A percentile compares a stretch with the other conserved stretches of the same genome.
These are phyloP conservation scores for Erannis defoliaria DNA, from an alignment of 2,888 invertebrate genomes.

Conservation along the genomic window DNA sequence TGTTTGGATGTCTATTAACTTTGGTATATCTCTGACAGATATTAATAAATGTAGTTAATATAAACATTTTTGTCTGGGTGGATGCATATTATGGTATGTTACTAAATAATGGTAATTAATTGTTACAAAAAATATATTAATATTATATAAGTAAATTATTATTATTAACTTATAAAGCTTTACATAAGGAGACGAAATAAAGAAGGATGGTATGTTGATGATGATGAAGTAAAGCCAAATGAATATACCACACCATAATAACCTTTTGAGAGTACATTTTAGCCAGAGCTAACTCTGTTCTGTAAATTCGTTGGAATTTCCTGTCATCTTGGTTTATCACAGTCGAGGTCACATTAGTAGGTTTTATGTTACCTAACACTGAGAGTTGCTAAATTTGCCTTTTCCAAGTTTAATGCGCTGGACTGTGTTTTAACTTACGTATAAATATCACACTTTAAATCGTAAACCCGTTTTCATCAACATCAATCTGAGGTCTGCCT, in stretches of 20 bases:
- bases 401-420: neutral
- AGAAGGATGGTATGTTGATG: too few relatives aligned
- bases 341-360: neutral
- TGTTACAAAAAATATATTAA: too few relatives aligned
- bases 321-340: slow-evolving; percentile 7
- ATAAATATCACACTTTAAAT: neutral
- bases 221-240: too few relatives aligned
- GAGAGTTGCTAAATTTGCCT: neutral
- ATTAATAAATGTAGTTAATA: neutral
- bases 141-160: too few relatives aligned
- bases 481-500: too few relatives aligned
- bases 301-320: slow-evolving; percentile 32
- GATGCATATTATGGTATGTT: too few relatives aligned
- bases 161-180: too few relatives aligned
- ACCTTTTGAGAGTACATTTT: slow-evolving; percentile 5
- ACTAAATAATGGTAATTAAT: too few relatives aligned
- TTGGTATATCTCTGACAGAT: neutral
- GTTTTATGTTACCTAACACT: neutral
- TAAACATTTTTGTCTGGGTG: too few relatives aligned
- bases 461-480: neutral
- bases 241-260: too few relatives aligned
- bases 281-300: slow-evolving; percentile 12
- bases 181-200: too few relatives aligned
- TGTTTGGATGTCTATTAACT: neutral
- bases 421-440: neutral